Percentiles rank a stretch among this genome's conserved stretches.
phyloP scores from a whole-genome alignment of 2,797 vertebrate species.

The Phataginus tetradactyla region DNA sequence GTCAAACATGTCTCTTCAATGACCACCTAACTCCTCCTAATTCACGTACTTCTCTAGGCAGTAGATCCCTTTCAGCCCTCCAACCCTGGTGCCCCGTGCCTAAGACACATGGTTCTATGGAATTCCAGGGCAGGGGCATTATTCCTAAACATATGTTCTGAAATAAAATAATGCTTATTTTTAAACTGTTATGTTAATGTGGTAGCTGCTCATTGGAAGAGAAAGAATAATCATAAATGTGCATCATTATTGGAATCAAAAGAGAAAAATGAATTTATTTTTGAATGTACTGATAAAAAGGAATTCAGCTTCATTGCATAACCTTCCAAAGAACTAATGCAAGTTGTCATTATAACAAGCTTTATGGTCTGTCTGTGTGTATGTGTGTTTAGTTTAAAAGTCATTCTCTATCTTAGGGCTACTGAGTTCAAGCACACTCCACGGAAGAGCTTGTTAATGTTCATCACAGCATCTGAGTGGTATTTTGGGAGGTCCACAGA shows the following conservation, averaged over 20 bases:
- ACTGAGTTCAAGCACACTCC: not conserved
- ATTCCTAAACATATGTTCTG: not conserved
- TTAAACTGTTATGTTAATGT: not conserved
- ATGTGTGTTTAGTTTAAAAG: slow-evolving; percentile 14
- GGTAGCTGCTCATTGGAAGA: not conserved
- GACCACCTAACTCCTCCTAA: not conserved
- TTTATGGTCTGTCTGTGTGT: slow-evolving; percentile 24
- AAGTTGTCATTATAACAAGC: not conserved
- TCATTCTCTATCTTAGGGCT: not conserved
- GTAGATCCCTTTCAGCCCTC: not conserved
- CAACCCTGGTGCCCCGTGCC: not conserved
- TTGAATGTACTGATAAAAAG: slow-evolving; percentile 24
- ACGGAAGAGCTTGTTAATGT: not conserved
- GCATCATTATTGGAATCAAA: not conserved
- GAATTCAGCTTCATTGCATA: slow-evolving; percentile 33
- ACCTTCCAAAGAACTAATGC: slow-evolving; percentile 32
- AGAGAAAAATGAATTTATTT: slow-evolving; percentile 37
- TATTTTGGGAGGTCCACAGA: slow-evolving; percentile 29
- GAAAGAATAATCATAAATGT: not conserved
- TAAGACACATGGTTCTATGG: not conserved
- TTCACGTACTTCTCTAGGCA: not conserved
- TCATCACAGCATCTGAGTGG: not conserved
- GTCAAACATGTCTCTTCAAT: not conserved
- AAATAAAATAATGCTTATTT: not conserved
- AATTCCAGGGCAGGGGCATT: not conserved